Percentiles rank a stretch among this genome's conserved stretches.
Conservation (phyloP, 2,888 invertebrate species). For the Caenorhabditis sulstoni region DNA sequence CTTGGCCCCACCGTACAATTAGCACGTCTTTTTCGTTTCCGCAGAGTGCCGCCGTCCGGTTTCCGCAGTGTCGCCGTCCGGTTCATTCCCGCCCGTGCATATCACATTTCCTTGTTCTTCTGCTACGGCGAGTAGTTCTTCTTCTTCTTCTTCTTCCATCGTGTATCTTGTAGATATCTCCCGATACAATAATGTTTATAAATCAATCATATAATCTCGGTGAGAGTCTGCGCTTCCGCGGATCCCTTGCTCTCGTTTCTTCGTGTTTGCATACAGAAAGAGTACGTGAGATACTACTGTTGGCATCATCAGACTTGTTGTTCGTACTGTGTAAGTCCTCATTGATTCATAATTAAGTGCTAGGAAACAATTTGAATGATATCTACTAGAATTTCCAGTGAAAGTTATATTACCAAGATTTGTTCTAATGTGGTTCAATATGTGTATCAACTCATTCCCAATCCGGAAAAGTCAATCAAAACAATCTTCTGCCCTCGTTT, state of each 20-base stretch:
- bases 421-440: no score
- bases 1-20: conserved; percentile 27
- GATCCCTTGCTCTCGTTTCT: conserved; percentile 22
- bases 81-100: conserved; percentile 37
- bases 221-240: conserved; percentile 34
- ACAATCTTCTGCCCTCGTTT: no score
- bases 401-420: no score
- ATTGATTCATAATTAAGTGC: no score
- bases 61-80: conserved; percentile 11
- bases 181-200: conserved; percentile 51
- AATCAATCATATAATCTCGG: conserved; percentile 47
- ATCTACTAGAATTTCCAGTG: no score
- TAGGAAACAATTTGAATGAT: no score
- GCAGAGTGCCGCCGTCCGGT: background rate
- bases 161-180: conserved; percentile 49
- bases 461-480: background rate
- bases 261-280: conserved; percentile 4
- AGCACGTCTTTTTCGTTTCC: conserved; percentile 24
- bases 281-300: conserved; percentile 7
- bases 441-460: no score
- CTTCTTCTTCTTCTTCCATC: conserved; percentile 7
- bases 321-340: no score
- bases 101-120: conserved; percentile 33
- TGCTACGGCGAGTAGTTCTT: conserved; percentile 5
- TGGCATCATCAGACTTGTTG: conserved; percentile 3